A percentile compares a stretch with the other conserved stretches of the same genome.
phyloP scores from a whole-genome alignment of 2,888 invertebrate genomes.

The Machimus rusticus region DNA sequence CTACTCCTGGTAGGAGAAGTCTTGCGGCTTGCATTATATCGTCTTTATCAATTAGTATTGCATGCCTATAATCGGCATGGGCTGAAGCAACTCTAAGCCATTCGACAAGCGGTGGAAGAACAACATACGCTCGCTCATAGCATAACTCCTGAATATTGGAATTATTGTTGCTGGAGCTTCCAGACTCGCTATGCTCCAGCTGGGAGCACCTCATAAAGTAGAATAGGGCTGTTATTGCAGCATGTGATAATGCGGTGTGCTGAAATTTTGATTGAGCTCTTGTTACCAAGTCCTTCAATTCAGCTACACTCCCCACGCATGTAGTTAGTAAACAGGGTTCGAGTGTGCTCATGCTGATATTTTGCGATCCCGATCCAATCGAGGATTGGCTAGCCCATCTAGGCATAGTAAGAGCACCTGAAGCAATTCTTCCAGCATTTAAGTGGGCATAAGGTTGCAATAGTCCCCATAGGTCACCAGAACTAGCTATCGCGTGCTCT shows the following conservation, averaged over 20 bases:
- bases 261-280: slow-evolving; percentile 67
- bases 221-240: slow-evolving; percentile 82
- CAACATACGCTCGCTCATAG: slow-evolving; percentile 86
- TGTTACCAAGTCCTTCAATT: slow-evolving; percentile 78
- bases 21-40: slow-evolving; percentile 90
- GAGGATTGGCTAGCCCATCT: slow-evolving; percentile 81
- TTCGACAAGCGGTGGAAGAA: slow-evolving; percentile 88
- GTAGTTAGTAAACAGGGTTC: slow-evolving; percentile 83
- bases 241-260: slow-evolving; percentile 65
- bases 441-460: slow-evolving; percentile 90
- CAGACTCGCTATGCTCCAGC: slow-evolving; percentile 73
- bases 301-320: slow-evolving; percentile 84
- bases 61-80: slow-evolving; percentile 81
- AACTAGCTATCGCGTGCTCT: slow-evolving; percentile 85
- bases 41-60: slow-evolving; percentile 80
- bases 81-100: slow-evolving; percentile 87
- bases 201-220: slow-evolving; percentile 93
- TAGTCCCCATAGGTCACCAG: slow-evolving; percentile 88
- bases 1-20: slow-evolving; percentile 84
- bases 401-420: slow-evolving; percentile 84
- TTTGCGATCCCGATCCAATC: slow-evolving; percentile 65
- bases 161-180: slow-evolving; percentile 57
- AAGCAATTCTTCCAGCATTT: slow-evolving; percentile 86
- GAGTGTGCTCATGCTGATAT: slow-evolving; percentile 61
- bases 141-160: slow-evolving; percentile 74